phyloP scores from a whole-genome alignment of 2,797 vertebrate species.

The Ciconia nigra region DNA sequence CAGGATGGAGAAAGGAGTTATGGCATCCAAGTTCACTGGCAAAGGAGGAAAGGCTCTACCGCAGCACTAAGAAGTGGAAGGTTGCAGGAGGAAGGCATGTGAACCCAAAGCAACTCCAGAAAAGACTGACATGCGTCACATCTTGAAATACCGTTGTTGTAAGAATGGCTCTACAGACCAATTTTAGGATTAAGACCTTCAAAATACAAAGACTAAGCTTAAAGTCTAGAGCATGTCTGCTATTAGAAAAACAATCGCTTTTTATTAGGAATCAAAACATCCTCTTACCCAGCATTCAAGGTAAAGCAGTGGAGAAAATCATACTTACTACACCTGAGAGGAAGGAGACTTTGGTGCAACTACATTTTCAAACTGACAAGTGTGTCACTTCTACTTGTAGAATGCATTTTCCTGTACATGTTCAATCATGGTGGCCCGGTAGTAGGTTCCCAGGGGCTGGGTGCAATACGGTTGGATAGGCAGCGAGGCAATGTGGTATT shows the following conservation, averaged over 20 bases:
- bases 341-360: background rate
- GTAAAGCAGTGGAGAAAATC: background rate
- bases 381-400: rapidly evolving
- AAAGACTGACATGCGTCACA: background rate
- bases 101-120: background rate
- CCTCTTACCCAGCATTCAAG: background rate
- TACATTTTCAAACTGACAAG: background rate
- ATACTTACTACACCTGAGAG: background rate
- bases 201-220: background rate
- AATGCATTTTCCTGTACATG: background rate
- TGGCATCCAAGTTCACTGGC: background rate
- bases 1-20: background rate
- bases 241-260: background rate
- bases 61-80: background rate
- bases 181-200: background rate
- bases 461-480: background rate
- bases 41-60: background rate
- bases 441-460: background rate
- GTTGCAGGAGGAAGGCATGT: background rate
- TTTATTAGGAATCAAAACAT: background rate
- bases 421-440: rapidly evolving
- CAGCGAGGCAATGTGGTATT: background rate
- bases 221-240: background rate
- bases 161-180: background rate
- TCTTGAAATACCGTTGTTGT: background rate